Evolutionary conservation across 2,797 vertebrate genomes (phyloP).

Genomic region (Pelodytes ibericus): DNA sequence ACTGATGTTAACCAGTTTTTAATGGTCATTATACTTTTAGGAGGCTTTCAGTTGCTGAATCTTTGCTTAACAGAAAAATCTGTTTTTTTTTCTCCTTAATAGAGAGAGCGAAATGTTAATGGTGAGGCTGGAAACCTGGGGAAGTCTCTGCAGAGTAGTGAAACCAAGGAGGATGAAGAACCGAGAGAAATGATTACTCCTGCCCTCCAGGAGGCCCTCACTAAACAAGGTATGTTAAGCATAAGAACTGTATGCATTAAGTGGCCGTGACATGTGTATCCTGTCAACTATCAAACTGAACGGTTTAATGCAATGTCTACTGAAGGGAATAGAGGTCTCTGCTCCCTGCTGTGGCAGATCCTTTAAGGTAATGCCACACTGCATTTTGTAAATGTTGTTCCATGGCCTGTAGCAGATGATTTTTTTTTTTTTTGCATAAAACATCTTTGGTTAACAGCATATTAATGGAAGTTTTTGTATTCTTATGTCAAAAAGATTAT

Average conservation of each 20-base stretch:
- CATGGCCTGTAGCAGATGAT: background rate
- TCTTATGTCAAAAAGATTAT: no score
- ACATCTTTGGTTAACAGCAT: no score
- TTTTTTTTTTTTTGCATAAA: no score
- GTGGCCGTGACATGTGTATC: background rate
- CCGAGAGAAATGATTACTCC: conserved; percentile 91
- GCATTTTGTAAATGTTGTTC: conserved; percentile 4
- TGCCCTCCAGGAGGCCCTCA: conserved; percentile 84
- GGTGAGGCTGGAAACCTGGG: conserved; percentile 62
- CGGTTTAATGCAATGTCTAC: conserved; percentile 1
- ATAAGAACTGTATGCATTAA: background rate
- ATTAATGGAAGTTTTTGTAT: no score
- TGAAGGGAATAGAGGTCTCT: background rate
- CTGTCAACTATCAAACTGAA: background rate
- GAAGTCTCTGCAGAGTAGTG: conserved; percentile 61
- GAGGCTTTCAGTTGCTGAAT: no score
- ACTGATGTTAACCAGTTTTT: no score
- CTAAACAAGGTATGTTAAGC: conserved; percentile 85
- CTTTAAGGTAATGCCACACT: background rate
- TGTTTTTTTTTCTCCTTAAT: conserved; percentile 27
- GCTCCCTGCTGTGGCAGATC: background rate
- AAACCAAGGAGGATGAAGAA: conserved; percentile 68
- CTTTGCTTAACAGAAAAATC: no score
- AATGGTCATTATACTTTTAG: no score
- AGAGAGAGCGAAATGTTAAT: conserved; percentile 64